These are phyloP conservation scores for Cyprinus carpio DNA, from an alignment of 2,113 vertebrate species.

Conservation along the genomic window DNA sequence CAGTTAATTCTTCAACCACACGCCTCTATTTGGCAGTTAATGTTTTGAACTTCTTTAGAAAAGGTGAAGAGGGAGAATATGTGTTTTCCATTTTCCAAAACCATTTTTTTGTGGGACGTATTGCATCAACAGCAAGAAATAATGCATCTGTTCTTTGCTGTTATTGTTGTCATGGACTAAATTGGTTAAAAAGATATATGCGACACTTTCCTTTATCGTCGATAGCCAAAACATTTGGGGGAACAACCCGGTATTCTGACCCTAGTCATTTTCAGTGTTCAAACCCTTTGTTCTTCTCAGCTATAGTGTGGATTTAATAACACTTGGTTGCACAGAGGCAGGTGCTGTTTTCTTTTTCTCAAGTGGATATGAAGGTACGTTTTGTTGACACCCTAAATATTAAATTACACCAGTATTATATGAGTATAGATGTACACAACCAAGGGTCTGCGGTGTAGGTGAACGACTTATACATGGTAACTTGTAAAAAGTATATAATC, in stretches of 20 bases:
- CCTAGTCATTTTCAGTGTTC: not conserved
- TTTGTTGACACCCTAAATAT: not conserved
- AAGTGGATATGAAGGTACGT: not conserved
- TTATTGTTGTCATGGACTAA: not conserved
- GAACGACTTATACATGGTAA: no score
- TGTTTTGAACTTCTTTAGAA: constrained; percentile 5
- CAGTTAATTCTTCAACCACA: constrained; percentile 17
- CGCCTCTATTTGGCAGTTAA: not conserved
- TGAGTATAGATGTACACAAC: no score
- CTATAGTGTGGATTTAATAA: not conserved
- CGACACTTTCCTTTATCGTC: constrained; percentile 11
- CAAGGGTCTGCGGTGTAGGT: no score
- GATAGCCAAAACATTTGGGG: constrained; percentile 3
- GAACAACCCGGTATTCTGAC: constrained; percentile 7
- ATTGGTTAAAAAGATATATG: constrained; percentile 23
- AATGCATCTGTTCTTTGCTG: not conserved
- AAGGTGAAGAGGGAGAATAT: not conserved
- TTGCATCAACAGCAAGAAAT: not conserved
- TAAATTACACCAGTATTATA: no score
- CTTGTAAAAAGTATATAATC: no score
- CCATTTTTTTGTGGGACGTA: not conserved
- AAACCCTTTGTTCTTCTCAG: not conserved
- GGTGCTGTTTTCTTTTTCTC: not conserved
- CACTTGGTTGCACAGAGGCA: not conserved
- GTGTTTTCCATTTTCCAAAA: constrained; percentile 3